Evolutionary conservation across 1,140 invertebrate genomes (phyloP).

Genomic region (Manduca sexta): DNA sequence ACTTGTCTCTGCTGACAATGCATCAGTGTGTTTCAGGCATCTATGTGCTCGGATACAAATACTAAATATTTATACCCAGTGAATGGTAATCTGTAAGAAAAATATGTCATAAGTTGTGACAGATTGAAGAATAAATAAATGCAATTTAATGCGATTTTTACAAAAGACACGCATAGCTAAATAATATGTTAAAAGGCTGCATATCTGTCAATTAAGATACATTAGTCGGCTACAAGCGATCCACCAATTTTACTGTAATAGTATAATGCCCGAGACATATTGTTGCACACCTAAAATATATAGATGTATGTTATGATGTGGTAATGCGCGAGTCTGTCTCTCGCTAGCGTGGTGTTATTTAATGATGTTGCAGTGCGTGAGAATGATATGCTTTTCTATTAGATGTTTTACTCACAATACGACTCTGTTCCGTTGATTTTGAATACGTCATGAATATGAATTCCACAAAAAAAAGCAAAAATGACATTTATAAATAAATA

Average conservation of each 20-base stretch:
- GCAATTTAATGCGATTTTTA: no score
- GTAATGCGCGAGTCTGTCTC: conserved; percentile 26
- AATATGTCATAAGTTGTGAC: no score
- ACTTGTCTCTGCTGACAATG: not conserved
- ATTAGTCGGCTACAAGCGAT: not conserved
- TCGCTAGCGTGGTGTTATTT: conserved; percentile 31
- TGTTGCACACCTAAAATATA: conserved; percentile 11
- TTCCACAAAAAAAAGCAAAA: no score
- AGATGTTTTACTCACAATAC: conserved; percentile 39
- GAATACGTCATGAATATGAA: not conserved
- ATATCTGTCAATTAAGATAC: not conserved
- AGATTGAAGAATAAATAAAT: no score
- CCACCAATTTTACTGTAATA: not conserved
- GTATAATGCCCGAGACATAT: conserved; percentile 18
- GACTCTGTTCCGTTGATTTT: conserved; percentile 32
- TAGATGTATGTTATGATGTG: conserved; percentile 26
- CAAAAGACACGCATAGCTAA: no score
- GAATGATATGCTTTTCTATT: conserved; percentile 56
- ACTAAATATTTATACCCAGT: no score
- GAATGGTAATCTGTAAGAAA: no score
- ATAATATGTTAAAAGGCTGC: no score
- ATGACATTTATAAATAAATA: no score
- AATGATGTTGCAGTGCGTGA: conserved; percentile 37
- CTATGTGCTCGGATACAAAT: not conserved
- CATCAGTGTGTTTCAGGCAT: conserved; percentile 36